Evolutionary conservation across 2,797 vertebrate species (phyloP), one percentile per base, ranked within the genome.

Genomic region (Fundulus diaphanus): DNA sequence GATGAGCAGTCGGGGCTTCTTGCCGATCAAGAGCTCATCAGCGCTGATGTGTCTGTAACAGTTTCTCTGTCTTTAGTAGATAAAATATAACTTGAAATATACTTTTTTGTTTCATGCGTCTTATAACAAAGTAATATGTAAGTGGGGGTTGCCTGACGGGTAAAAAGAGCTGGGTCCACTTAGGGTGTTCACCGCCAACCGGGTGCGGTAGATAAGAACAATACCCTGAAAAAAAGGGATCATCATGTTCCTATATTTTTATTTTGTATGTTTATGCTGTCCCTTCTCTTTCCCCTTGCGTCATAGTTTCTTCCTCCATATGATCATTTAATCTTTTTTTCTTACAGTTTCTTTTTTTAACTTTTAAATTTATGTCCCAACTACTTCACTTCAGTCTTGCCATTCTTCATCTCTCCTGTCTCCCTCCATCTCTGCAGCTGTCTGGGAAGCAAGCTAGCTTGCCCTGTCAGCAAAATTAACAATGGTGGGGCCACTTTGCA

Each of bases 381-480:
- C 20, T 72, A 70, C 57, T 48, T 78, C 11, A 22, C 77, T 78
- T 65, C 67, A 24, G 51, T 73, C 78, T 59, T 68, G 2, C 81
- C 69, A 66, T 84, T 65, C 20, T 57, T 78, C 63, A 40, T 63
- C 15, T 7, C 52, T 57, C 68, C 40, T 72, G 24, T 44, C 76
- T 81, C 73, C 80, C 76, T 76, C 75, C 71, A 49, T 85, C 76
- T 72, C 81, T 78, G 75, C 77, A 81, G 82, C 82, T 33, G 37
- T 46, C 68, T 29, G 7, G 56, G 42, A 37, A 46, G 70, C 65
- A 27, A 72, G 63, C 8, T 5, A 79, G 67, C 72, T 40, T 87
- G 90, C 92, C 71, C 70, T 4, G 81, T 93, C 92, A 93, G 93
- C 92, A 91, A 79, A 91, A 90, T 85, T 87, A 83, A 90, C 88